These are phyloP conservation scores for Sebastes cheni DNA, from an alignment of 2,797 vertebrate species.

Conservation along the genomic window DNA sequence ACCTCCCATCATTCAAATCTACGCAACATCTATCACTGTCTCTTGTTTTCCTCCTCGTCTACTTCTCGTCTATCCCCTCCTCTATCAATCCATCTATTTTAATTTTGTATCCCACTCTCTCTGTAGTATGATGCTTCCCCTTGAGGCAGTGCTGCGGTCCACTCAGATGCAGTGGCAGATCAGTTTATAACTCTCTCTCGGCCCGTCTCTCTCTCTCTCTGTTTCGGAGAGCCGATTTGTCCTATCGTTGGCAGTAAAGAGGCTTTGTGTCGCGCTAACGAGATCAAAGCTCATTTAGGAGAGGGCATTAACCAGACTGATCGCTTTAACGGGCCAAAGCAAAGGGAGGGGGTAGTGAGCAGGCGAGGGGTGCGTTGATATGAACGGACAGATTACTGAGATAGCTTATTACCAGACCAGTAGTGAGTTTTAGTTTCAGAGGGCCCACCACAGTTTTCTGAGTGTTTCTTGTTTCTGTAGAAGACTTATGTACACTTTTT, in stretches of 20 bases:
- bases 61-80: background rate
- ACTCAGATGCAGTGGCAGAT: conserved; percentile 43
- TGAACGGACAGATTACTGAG: conserved; percentile 36
- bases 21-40: background rate
- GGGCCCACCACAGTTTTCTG: background rate
- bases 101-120: background rate
- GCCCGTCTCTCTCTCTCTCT: conserved; percentile 5
- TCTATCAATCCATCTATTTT: background rate
- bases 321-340: conserved; percentile 64
- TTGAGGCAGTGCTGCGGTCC: conserved; percentile 44
- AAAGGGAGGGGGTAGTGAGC: background rate
- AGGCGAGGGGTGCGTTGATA: background rate
- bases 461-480: background rate
- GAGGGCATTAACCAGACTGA: conserved; percentile 77
- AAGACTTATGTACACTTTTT: background rate
- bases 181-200: conserved; percentile 27
- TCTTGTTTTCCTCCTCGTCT: background rate
- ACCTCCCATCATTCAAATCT: conserved; percentile 21
- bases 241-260: conserved; percentile 83
- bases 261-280: conserved; percentile 81
- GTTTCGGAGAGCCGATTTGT: conserved; percentile 72
- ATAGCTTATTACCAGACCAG: conserved; percentile 15
- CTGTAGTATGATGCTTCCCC: conserved; percentile 40
- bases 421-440: background rate
- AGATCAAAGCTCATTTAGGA: conserved; percentile 83